Base-by-base conservation (phyloP, 2,113 vertebrate genomes). In the Siniperca knerii region DNA sequence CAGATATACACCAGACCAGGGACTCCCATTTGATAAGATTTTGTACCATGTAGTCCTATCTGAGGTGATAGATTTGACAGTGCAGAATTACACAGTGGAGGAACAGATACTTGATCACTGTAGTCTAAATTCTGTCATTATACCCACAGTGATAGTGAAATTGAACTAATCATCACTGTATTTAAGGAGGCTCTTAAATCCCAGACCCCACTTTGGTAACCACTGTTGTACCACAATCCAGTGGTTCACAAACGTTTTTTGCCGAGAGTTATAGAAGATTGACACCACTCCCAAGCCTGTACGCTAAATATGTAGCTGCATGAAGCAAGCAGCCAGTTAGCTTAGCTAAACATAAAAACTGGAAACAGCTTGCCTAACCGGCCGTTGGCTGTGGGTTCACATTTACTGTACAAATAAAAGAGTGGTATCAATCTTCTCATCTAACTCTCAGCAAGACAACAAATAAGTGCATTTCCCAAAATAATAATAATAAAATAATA, bases 11-110 rank as follows among this genome's bases (percentile, higher is more conserved):
- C 61, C 71, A 71, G 58, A 74, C 4, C 29, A 40, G 5, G 8
- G 3, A 81, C 76, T 83, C 79, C 64, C 20, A 35, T 21, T 54
- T 84, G 78, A 89, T 87, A 88, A 83, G 54, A 85, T n/a, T 52
- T 66, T 54, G 21, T 58, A 33, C 57, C 21, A 72, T 11, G 13
- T 57, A 40, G 33, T 71, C 61, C 18, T 44, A 48, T 46, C 58
- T 67, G 65, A 76, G 13, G 60, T 65, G 71, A 84, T 12, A 60
- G 25, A 46, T 33, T 35, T 79, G 75, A 81, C 65, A 44, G 61
- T 35, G 44, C 50, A 68, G 73, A 75, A 60, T 72, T 44, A 55
- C 40, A 62, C 8, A 20, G 4, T 13, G 16, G 13, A 73, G 15
- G 25, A 42, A n/a, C 58, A 58, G 2, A 25, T 71, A 61, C 23